Evolutionary conservation across 1,140 invertebrate species (phyloP).

Genomic region (Ceratitis capitata): DNA sequence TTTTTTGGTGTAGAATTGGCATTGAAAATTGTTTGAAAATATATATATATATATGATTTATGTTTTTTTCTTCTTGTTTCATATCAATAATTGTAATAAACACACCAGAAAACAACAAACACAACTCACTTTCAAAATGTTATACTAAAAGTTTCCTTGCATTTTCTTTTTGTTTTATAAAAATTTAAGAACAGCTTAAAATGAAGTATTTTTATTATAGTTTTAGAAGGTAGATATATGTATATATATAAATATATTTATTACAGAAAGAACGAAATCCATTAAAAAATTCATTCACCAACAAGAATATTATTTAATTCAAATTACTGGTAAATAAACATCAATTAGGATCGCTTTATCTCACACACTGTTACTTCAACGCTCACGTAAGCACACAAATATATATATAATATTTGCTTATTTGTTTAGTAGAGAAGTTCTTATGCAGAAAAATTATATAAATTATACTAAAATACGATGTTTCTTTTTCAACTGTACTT

Average conservation of each 20-base stretch:
- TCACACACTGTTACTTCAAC: constrained; percentile 25
- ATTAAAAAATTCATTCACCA: constrained; percentile 34
- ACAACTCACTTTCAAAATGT: constrained; percentile 3
- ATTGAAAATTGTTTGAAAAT: background rate
- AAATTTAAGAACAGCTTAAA: constrained; percentile 29
- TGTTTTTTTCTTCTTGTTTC: background rate
- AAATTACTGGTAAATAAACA: constrained; percentile 35
- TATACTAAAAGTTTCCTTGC: background rate
- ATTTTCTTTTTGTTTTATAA: background rate
- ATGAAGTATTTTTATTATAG: background rate
- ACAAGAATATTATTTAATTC: constrained; percentile 1
- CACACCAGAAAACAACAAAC: background rate
- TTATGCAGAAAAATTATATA: constrained; percentile 32
- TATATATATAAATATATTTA: background rate
- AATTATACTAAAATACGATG: constrained; percentile 9
- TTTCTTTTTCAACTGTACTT: background rate
- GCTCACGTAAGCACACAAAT: constrained; percentile 32
- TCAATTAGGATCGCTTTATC: constrained; percentile 17
- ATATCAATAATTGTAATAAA: background rate
- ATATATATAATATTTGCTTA: no score
- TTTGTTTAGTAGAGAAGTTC: background rate
- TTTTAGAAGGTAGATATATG: constrained; percentile 37
- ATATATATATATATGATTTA: background rate
- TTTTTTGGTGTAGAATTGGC: background rate
- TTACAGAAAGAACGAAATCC: constrained; percentile 37